Base-by-base conservation (phyloP, 2,113 vertebrate species). In the Beaufortia kweichowensis region DNA sequence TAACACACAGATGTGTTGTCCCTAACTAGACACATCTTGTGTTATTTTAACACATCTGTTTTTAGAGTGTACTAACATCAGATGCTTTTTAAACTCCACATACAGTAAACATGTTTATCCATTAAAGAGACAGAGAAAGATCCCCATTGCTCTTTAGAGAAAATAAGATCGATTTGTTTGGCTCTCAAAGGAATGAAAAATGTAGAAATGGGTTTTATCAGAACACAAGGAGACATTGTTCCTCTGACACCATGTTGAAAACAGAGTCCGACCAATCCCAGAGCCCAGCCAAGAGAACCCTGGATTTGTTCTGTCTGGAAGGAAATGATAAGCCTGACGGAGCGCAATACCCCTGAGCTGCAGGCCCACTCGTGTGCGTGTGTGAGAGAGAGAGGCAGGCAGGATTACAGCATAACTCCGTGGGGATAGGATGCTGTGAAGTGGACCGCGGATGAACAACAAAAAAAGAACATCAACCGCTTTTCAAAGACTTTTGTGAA, bases 241-340 rank as follows among this genome's bases (percentile, higher is more conserved):
- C 24, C 50, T 24, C 53, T 28, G 68, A 71, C 68, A 57, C 68
- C 3, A 21, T 56, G 68, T n/a, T 70, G n/a, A 28, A 59, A 71
- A 71, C 31, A 71, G 21, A 15, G 23, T 24, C 59, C 21, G 55
- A 59, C 69, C 69, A 71, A 71, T 39, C 48, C 41, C 64, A 31
- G 63, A 75, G 78, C 64, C 60, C 56, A 53, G 57, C 57, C 56
- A 10, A 55, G 33, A 72, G 63, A 56, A 68, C 69, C 26, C 31
- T 57, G 61, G 69, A 56, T 48, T 56, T 56, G 74, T 59, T 69
- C 56, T 70, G 76, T 68, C 76, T 77, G 76, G 28, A 43, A 50
- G 29, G 57, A 69, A 61, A 61, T 62, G 46, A 46, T 46, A 77
- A 59, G 64, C 53, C 11, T 76, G 75, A 59, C 63, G 56, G 62